phyloP scores from a whole-genome alignment of 2,888 invertebrate species.

The Drosophila anomelani region DNA sequence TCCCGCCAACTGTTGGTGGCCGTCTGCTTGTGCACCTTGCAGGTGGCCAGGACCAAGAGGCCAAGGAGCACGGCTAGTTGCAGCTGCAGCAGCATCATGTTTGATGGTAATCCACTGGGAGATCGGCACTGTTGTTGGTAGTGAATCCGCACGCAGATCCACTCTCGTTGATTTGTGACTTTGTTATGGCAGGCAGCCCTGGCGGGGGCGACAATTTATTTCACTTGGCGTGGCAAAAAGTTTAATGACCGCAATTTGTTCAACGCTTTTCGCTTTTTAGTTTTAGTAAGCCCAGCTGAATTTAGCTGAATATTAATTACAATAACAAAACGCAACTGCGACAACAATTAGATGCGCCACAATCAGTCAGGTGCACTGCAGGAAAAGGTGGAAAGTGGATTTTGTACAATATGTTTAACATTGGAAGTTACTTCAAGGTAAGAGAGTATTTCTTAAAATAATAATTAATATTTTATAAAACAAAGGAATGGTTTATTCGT shows the following conservation, averaged over 20 bases:
- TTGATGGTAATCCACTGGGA: conserved; percentile 15
- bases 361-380: conserved; percentile 42
- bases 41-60: conserved; percentile 48
- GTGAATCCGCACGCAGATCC: conserved; percentile 35
- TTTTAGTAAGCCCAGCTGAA: conserved; percentile 45
- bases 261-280: conserved; percentile 66
- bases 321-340: conserved; percentile 68
- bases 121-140: background rate
- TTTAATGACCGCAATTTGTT: conserved; percentile 82
- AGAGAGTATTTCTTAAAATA: no score
- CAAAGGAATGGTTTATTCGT: no score
- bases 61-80: conserved; percentile 25
- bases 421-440: background rate
- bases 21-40: conserved; percentile 51
- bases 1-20: conserved; percentile 81
- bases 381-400: background rate
- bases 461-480: background rate
- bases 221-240: conserved; percentile 58
- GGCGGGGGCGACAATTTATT: conserved; percentile 73
- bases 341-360: conserved; percentile 80
- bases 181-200: conserved; percentile 65
- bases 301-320: conserved; percentile 71
- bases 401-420: background rate
- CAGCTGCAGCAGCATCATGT: conserved; percentile 18
- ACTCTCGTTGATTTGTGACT: conserved; percentile 47